A percentile compares a stretch with the other conserved stretches of the same genome.
phyloP scores from a whole-genome alignment of 2,113 vertebrate genomes.

The Anhinga rufa region DNA sequence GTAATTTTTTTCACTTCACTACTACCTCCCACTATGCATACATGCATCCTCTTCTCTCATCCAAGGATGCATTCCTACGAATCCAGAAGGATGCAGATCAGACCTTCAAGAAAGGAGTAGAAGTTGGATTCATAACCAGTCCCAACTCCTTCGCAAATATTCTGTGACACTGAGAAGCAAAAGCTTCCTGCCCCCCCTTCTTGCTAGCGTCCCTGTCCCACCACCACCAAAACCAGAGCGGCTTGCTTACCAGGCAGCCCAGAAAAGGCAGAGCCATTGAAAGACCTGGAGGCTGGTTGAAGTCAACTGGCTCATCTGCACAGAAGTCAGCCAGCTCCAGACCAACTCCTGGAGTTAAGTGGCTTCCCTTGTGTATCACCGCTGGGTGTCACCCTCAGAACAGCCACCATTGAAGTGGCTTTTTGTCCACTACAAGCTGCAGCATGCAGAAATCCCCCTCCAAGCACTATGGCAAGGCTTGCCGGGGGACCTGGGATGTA shows the following conservation, averaged over 20 bases:
- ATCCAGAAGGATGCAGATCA: not conserved
- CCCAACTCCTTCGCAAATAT: not conserved
- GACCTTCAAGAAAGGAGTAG: not conserved
- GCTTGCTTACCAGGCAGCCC: not conserved
- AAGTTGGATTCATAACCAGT: not conserved
- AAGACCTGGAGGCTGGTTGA: not conserved
- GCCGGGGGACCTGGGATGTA: not conserved
- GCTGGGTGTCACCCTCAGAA: constrained; percentile 7
- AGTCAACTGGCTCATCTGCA: not conserved
- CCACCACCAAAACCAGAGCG: not conserved
- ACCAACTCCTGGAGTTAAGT: not conserved
- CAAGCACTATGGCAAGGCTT: not conserved
- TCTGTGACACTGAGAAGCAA: not conserved
- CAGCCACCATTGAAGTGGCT: not conserved
- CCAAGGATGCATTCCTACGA: not conserved
- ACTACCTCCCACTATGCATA: not conserved
- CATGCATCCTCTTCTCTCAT: not conserved
- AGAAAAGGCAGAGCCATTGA: not conserved
- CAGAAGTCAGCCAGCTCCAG: not conserved
- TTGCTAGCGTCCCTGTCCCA: not conserved
- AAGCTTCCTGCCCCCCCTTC: not conserved
- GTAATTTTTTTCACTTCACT: not conserved
- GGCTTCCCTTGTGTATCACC: not conserved
- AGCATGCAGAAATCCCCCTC: not conserved
- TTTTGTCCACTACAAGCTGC: not conserved